These are phyloP conservation scores for Fringilla coelebs DNA, from an alignment of 2,797 vertebrate genomes.

Conservation along the genomic window DNA sequence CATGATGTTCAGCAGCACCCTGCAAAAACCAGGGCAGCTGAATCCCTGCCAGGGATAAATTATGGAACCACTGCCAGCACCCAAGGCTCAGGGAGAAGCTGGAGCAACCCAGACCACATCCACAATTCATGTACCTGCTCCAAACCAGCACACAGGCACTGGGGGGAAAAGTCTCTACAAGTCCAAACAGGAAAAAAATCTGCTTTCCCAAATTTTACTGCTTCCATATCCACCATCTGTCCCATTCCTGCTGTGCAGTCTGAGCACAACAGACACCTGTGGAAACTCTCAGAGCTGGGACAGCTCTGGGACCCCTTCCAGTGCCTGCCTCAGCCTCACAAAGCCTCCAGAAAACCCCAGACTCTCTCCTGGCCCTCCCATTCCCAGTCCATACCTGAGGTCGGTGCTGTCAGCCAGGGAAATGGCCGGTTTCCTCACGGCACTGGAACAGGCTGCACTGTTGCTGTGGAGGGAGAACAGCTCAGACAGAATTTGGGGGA, in stretches of 20 bases:
- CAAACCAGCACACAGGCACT: not conserved
- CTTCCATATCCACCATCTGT: not conserved
- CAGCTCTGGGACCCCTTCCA: not conserved
- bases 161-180: not conserved
- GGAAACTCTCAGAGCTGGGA: not conserved
- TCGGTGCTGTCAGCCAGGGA: constrained; percentile 98
- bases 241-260: not conserved
- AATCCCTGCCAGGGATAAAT: not conserved
- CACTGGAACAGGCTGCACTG: constrained; percentile 95
- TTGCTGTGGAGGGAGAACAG: constrained; percentile 77
- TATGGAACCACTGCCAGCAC: not conserved
- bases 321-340: not conserved
- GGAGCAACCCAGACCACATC: not conserved
- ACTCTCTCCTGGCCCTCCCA: constrained; percentile 35
- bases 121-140: rapidly evolving
- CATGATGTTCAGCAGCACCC: constrained; percentile 97
- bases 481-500: not conserved
- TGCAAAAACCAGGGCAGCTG: constrained; percentile 25
- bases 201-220: not conserved
- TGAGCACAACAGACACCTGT: rapidly evolving
- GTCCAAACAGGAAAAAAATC: not conserved
- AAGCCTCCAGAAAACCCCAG: rapidly evolving
- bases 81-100: not conserved
- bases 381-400: constrained; percentile 79
- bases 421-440: constrained; percentile 96